phyloP scores from a whole-genome alignment of 2,888 invertebrate genomes.

The Germaria angustata region DNA sequence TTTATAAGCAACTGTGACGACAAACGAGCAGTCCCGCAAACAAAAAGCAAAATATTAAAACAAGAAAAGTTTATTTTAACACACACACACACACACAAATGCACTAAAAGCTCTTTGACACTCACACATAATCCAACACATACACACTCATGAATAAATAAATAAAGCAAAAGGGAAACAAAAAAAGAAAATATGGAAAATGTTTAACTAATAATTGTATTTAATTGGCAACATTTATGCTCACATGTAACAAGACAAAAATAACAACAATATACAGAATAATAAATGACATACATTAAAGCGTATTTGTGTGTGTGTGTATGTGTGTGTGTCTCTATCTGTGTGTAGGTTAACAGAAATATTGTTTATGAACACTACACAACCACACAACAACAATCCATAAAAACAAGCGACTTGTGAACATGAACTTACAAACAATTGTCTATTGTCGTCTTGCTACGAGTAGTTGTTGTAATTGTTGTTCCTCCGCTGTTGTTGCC shows the following conservation, averaged over 20 bases:
- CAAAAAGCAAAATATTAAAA: not conserved
- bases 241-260: slow-evolving; percentile 55
- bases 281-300: slow-evolving; percentile 62
- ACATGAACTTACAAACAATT: slow-evolving; percentile 67
- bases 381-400: slow-evolving; percentile 16
- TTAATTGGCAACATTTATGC: slow-evolving; percentile 67
- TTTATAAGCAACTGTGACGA: slow-evolving; percentile 57
- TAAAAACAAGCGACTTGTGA: slow-evolving; percentile 57
- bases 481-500: slow-evolving; percentile 16
- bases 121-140: not conserved
- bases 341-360: slow-evolving; percentile 14
- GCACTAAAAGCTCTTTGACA: not conserved
- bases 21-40: slow-evolving; percentile 49
- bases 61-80: slow-evolving; percentile 5
- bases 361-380: slow-evolving; percentile 46
- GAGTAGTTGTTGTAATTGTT: slow-evolving; percentile 39
- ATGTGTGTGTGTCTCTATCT: slow-evolving; percentile 4
- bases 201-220: slow-evolving; percentile 66
- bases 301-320: not conserved
- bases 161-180: not conserved
- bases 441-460: slow-evolving; percentile 52
- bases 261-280: slow-evolving; percentile 37
- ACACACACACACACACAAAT: not conserved
- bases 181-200: slow-evolving; percentile 29
- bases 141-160: slow-evolving; percentile 4